Evolutionary conservation across 2,888 invertebrate genomes (phyloP).

Genomic region (Cylloceria caligata): DNA sequence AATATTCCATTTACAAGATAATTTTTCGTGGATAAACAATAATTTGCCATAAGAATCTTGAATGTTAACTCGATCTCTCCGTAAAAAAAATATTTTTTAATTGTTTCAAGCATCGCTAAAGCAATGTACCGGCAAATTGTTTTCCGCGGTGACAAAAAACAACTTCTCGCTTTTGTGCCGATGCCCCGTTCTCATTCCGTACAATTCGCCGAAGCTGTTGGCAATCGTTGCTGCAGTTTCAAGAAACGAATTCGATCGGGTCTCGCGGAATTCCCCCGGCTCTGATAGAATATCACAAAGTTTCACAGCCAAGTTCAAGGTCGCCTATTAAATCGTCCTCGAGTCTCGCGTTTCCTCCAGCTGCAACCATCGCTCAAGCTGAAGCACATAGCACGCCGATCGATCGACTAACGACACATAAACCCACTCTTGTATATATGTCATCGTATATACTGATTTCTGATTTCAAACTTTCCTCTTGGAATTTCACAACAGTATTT

Average conservation of each 20-base stretch:
- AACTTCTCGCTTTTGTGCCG: neutral
- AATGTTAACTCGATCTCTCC: no score
- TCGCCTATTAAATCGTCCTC: slow-evolving; percentile 50
- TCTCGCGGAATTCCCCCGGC: slow-evolving; percentile 28
- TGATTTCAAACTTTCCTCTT: slow-evolving; percentile 9
- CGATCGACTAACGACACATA: slow-evolving; percentile 19
- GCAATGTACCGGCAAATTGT: no score
- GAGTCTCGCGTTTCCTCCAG: slow-evolving; percentile 15
- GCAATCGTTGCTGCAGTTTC: neutral
- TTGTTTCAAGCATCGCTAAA: no score
- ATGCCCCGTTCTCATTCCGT: neutral
- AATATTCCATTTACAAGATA: no score
- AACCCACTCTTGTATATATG: slow-evolving; percentile 9
- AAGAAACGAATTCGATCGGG: slow-evolving; percentile 55
- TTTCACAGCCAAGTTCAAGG: slow-evolving; percentile 68
- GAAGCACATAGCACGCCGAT: slow-evolving; percentile 6
- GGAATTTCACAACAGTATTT: slow-evolving; percentile 16
- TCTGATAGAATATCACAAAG: slow-evolving; percentile 53
- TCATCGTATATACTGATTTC: slow-evolving; percentile 2
- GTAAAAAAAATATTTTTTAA: no score
- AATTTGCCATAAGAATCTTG: no score
- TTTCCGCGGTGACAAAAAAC: no score
- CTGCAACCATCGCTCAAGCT: neutral
- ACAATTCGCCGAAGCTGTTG: neutral
- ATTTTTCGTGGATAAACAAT: no score